phyloP scores from a whole-genome alignment of 2,113 vertebrate species.

The Phoxinus phoxinus region DNA sequence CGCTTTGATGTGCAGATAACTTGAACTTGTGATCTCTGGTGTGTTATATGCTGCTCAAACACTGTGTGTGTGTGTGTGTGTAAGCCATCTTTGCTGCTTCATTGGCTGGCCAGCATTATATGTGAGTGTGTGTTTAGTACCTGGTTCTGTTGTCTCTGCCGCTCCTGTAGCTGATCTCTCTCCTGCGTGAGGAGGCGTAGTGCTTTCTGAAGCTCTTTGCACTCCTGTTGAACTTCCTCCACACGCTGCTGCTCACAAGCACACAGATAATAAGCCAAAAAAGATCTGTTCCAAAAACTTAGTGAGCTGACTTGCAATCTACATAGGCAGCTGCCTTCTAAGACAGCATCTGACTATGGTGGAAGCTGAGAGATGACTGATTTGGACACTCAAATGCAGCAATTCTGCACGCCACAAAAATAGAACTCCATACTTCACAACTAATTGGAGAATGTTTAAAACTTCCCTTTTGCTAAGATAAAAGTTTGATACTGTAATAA shows the following conservation, averaged over 20 bases:
- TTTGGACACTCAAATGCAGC: background rate
- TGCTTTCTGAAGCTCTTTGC: slow-evolving; percentile 88
- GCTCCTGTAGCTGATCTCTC: slow-evolving; percentile 86
- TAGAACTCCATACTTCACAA: no score
- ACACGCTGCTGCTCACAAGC: slow-evolving; percentile 82
- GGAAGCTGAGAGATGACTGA: background rate
- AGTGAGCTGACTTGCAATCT: background rate
- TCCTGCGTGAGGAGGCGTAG: slow-evolving; percentile 89
- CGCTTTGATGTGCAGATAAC: slow-evolving; percentile 65
- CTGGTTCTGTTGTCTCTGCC: slow-evolving; percentile 89
- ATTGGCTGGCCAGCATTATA: background rate
- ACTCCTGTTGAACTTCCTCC: slow-evolving; percentile 93
- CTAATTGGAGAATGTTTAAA: no score
- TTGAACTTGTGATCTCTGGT: slow-evolving; percentile 72
- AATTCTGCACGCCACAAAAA: no score
- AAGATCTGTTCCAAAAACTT: background rate
- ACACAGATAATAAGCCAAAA: background rate
- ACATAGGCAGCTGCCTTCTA: background rate
- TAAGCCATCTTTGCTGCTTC: background rate
- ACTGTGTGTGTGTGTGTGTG: slow-evolving; percentile 26
- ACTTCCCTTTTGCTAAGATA: no score
- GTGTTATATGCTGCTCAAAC: slow-evolving; percentile 61
- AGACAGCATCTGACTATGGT: background rate
- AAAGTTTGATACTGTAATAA: no score
- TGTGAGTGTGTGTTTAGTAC: slow-evolving; percentile 63